Evolutionary conservation across 2,888 invertebrate genomes (phyloP).

Genomic region (Holacanthella duospinosa): DNA sequence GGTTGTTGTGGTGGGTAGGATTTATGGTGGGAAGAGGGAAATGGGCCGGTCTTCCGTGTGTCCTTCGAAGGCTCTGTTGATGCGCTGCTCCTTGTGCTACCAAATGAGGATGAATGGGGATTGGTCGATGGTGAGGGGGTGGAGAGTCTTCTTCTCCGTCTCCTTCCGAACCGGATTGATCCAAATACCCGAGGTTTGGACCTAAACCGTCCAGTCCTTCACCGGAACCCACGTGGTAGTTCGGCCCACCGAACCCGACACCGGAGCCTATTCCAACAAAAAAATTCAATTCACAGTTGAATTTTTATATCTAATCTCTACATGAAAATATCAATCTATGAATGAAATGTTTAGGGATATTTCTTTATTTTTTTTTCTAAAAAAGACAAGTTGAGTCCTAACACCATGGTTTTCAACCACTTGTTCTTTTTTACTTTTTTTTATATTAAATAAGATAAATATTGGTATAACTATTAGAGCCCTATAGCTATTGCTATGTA

Average conservation of each 20-base stretch:
- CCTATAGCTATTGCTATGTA: too few relatives aligned
- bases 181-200: slow-evolving; percentile 51
- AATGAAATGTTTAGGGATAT: too few relatives aligned
- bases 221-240: slow-evolving; percentile 35
- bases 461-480: too few relatives aligned
- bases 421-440: too few relatives aligned
- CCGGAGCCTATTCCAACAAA: slow-evolving; percentile 24
- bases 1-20: slow-evolving; percentile 38
- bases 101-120: slow-evolving; percentile 11
- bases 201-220: slow-evolving; percentile 33
- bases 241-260: slow-evolving; percentile 33
- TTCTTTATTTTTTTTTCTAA: too few relatives aligned
- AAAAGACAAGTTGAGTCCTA: too few relatives aligned
- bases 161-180: slow-evolving; percentile 61
- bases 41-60: slow-evolving; percentile 45
- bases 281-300: too few relatives aligned
- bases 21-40: slow-evolving; percentile 42
- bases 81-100: slow-evolving; percentile 40
- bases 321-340: too few relatives aligned
- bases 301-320: too few relatives aligned
- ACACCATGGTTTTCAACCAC: too few relatives aligned
- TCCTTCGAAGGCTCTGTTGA: slow-evolving; percentile 37
- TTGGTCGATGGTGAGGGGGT: slow-evolving; percentile 25
- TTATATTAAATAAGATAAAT: too few relatives aligned
- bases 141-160: slow-evolving; percentile 46